These are phyloP conservation scores for Caenorhabditis plicata DNA, from an alignment of 2,888 invertebrate species.

Conservation along the genomic window DNA sequence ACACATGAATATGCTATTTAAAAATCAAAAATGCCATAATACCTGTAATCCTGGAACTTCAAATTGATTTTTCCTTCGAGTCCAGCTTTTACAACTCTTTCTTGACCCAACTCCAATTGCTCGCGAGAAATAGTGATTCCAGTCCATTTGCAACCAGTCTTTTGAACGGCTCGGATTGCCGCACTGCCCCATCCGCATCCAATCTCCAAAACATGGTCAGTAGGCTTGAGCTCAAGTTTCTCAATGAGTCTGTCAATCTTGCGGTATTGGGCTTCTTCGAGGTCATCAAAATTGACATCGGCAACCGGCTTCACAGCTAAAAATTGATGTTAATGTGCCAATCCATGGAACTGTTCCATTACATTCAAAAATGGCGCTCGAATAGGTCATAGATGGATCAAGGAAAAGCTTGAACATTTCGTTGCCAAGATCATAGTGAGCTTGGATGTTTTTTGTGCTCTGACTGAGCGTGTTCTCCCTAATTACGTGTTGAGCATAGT, in stretches of 20 bases:
- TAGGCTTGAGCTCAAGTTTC: conserved; percentile 31
- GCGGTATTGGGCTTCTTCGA: conserved; percentile 47
- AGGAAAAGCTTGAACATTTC: conserved; percentile 59
- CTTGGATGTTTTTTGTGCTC: conserved; percentile 43
- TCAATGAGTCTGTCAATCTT: conserved; percentile 50
- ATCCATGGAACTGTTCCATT: no score
- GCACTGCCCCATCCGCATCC: conserved; percentile 60
- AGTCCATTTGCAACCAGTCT: conserved; percentile 55
- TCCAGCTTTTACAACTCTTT: conserved; percentile 41
- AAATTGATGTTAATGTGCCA: background rate
- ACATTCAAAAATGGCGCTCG: conserved; percentile 52
- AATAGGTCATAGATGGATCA: conserved; percentile 58
- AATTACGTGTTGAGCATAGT: conserved; percentile 50
- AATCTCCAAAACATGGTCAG: conserved; percentile 57
- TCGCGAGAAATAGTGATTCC: conserved; percentile 58
- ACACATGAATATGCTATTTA: background rate
- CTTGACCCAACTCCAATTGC: conserved; percentile 48
- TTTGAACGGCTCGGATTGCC: conserved; percentile 50
- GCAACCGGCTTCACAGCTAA: conserved; percentile 19
- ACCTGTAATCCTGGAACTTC: conserved; percentile 57
- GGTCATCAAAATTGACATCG: conserved; percentile 24
- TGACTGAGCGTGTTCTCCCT: conserved; percentile 47
- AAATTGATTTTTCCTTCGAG: conserved; percentile 48
- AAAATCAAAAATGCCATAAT: background rate
- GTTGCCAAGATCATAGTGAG: conserved; percentile 60